Evolutionary conservation across 2,888 invertebrate genomes (phyloP).

Genomic region (Schizaphis graminum): DNA sequence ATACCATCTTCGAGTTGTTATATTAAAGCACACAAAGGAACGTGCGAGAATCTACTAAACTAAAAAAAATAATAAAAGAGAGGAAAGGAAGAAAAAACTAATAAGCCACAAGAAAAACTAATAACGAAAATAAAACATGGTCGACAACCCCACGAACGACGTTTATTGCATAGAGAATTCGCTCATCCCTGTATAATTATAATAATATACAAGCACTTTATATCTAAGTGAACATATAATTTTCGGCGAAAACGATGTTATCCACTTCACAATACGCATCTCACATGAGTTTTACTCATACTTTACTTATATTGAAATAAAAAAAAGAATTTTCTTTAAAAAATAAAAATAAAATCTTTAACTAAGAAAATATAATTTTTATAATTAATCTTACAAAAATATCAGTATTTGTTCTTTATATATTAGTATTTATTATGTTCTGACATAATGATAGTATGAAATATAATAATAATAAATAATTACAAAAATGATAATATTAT

Average conservation of each 20-base stretch:
- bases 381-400: background rate
- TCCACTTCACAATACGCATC: background rate
- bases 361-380: background rate
- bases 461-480: background rate
- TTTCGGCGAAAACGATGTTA: background rate
- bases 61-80: background rate
- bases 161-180: background rate
- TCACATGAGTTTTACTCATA: background rate
- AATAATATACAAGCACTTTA: background rate
- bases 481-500: background rate
- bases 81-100: background rate
- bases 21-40: background rate
- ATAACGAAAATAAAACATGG: slow-evolving; percentile 12
- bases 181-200: background rate
- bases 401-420: background rate
- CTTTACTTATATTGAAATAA: background rate
- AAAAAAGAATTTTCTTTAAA: background rate
- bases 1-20: background rate
- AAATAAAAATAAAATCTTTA: background rate
- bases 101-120: slow-evolving; percentile 3
- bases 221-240: background rate
- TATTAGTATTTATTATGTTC: background rate
- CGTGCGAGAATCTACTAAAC: background rate
- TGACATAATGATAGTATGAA: background rate
- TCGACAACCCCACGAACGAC: background rate